Base-by-base conservation (phyloP, 2,888 invertebrate genomes). In the Arctia plantaginis region DNA sequence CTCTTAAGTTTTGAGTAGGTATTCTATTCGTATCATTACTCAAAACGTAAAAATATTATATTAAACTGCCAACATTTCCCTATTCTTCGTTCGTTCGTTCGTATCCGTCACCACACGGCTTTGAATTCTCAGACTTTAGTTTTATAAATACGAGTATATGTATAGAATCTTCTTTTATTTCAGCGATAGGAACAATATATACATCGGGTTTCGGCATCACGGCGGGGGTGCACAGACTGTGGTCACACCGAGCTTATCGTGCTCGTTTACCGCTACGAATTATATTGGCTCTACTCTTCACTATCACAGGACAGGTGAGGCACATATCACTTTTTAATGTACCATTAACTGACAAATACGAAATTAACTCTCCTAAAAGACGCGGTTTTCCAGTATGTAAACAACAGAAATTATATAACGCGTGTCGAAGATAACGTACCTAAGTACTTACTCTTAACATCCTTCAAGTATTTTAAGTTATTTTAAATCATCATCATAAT, bases 161-260 rank as follows among this genome's bases (percentile, higher is more conserved):
- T 47, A 47, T 47, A 51, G 23, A 51, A n/a, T 35, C 7, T 39
- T 4, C 23, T 65, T 44, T 2, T 64, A 44, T 68, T 91, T 23
- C 92, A 95, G 95, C 85, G 4, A 86, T 95, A 71, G 87, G 94
- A 41, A 96, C 96, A 76, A 96, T 98, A 86, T 97, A 97, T 93
- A 95, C 96, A n/a, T 97, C 98, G n/a, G 98, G 97, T 33, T 97
- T 98, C 87, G 98, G 98, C 20, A 98, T 98, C 80, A 98, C 98
- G 23, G 98, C 98, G 12, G 98, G 98, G 69, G 98, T 97, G 1
- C 98, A 98, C 89, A 96, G 98, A 76, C 94, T 98, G 77, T 98
- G 98, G 98, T 98, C 98, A 0, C 98, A 98, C 88, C 96, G 97
- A 81, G 97, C 98, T 0, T 98, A 98, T 91, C 97, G 97, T 84